Evolutionary conservation across 2,888 invertebrate species (phyloP).

Genomic region (Cryptocephalus moraei): DNA sequence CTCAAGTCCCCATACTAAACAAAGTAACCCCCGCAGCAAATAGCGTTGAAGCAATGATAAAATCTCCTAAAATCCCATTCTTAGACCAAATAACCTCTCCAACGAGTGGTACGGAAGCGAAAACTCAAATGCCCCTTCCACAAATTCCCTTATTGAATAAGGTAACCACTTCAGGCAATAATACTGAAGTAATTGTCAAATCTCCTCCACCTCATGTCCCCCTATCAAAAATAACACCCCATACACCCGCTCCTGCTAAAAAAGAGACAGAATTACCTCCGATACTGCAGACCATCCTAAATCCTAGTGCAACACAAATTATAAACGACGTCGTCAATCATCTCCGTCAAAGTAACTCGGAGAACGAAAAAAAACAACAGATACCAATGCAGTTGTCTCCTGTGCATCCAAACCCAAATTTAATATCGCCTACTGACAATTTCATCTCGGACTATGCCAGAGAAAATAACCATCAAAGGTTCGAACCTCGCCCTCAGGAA

Average conservation of each 20-base stretch:
- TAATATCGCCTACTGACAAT: slow-evolving; percentile 9
- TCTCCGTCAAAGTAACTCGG: slow-evolving; percentile 5
- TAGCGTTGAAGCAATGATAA: too few relatives aligned
- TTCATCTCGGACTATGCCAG: slow-evolving; percentile 7
- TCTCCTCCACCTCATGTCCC: too few relatives aligned
- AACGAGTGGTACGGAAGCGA: not conserved
- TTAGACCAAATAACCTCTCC: slow-evolving; percentile 7
- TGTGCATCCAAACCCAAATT: not conserved
- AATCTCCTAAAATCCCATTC: slow-evolving; percentile 11
- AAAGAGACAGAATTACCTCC: slow-evolving; percentile 7
- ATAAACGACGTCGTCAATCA: slow-evolving; percentile 16
- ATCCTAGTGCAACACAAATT: slow-evolving; percentile 13
- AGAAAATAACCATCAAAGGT: slow-evolving; percentile 2
- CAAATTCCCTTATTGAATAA: slow-evolving; percentile 8
- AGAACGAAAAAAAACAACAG: not conserved
- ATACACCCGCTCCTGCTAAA: slow-evolving; percentile 5
- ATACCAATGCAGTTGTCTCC: not conserved
- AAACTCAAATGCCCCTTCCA: slow-evolving; percentile 9
- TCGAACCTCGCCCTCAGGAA: slow-evolving; percentile 1
- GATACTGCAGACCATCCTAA: slow-evolving; percentile 6
- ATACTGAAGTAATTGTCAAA: too few relatives aligned
- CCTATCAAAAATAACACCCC: too few relatives aligned
- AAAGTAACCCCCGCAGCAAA: slow-evolving; percentile 5
- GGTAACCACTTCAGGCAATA: too few relatives aligned
- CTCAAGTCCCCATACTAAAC: slow-evolving; percentile 11